Conservation (phyloP, 2,888 invertebrate genomes). For the Heteropelma amictum region DNA sequence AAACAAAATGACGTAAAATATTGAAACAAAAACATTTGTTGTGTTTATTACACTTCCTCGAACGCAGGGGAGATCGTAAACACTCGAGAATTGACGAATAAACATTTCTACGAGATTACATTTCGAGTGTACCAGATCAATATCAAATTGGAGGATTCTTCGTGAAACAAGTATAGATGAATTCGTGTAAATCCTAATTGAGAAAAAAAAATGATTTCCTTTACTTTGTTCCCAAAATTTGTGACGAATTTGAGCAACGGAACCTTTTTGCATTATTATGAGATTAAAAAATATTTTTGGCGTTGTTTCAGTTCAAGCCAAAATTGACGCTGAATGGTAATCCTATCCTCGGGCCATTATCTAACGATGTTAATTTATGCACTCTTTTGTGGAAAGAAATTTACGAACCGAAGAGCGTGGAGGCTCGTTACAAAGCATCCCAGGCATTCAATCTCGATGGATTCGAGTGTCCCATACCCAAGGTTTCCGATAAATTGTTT, state of each 20-base stretch:
- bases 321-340: not conserved
- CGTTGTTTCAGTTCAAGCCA: not conserved
- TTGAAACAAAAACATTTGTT: not conserved
- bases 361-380: not conserved
- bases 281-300: not conserved
- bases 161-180: too few species aligned
- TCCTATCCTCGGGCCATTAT: not conserved
- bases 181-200: too few species aligned
- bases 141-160: too few species aligned
- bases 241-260: too few species aligned
- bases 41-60: constrained; percentile 48
- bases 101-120: not conserved
- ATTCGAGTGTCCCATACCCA: constrained; percentile 8
- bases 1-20: constrained; percentile 3
- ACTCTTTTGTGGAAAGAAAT: not conserved
- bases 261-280: too few species aligned
- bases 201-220: too few species aligned
- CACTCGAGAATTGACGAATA: constrained; percentile 9
- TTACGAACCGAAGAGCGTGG: not conserved
- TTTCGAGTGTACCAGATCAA: too few species aligned
- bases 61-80: constrained; percentile 10
- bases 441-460: constrained; percentile 19
- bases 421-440: not conserved
- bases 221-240: too few species aligned
- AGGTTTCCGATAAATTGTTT: not conserved